Base-by-base conservation (phyloP, 2,113 vertebrate species). In the Amphiprion ocellaris region DNA sequence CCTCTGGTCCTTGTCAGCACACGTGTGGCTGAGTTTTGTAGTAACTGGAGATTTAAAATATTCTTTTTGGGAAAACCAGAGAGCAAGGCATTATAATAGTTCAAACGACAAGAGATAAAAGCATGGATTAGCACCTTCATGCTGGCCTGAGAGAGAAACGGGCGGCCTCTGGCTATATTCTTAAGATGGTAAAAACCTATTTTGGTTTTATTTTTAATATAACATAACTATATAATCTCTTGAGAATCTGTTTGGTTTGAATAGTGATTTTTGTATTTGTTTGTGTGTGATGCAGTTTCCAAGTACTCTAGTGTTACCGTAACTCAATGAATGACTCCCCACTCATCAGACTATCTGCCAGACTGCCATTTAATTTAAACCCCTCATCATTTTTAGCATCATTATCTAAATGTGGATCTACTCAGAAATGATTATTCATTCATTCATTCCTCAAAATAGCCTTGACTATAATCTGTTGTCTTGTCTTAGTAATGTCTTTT, bases 161-260 rank as follows among this genome's bases (percentile, higher is more conserved):
- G 21, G 21, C 21, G 21, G 21, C 21, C 21, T 21, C 21, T 21
- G 21, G 21, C 21, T 21, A 21, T 21, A 21, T 21, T 21, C 21
- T 21, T 21, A 21, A 21, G 21, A 21, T 21, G 21, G 21, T 21
- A 21, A 21, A 21, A 21, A 21, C 21, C 21, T 21, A 21, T 21
- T 21, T 21, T 21, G 21, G 21, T 21, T 21, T 21, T 21, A 21
- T 21, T 21, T 21, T 21, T 21, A 21, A 21, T 21, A 21, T 21
- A 21, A 21, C 21, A 21, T 21, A 21, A 21, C 21, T 21, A 21
- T 64, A 55, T 50, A 24, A 23, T 67, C 26, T 61, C 12, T 49
- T 67, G 15, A 79, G 44, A 85, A 46, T 72, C 56, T 65, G 55
- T 78, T 70, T 84, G 68, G 46, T 78, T 67, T 74, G 56, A 65